A percentile compares a stretch with the other conserved stretches of the same genome.
Evolutionary conservation across 2,888 invertebrate genomes (phyloP).

Genomic region (Malacosoma neustria): DNA sequence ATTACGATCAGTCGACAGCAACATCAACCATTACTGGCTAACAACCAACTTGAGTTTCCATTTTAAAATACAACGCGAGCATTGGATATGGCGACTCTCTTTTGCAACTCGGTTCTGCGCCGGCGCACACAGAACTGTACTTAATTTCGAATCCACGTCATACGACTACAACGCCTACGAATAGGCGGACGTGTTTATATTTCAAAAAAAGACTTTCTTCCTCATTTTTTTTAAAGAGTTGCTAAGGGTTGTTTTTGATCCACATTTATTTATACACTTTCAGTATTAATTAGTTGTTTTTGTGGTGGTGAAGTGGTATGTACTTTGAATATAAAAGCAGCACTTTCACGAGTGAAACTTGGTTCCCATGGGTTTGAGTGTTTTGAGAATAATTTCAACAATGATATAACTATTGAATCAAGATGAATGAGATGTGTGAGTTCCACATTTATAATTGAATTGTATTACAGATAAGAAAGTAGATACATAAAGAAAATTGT

Average conservation of each 20-base stretch:
- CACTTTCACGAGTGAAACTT: constrained; percentile 40
- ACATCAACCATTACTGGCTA: constrained; percentile 27
- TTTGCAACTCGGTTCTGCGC: constrained; percentile 22
- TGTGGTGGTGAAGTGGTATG: not conserved
- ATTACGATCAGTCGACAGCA: not conserved
- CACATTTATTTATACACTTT: constrained; percentile 13
- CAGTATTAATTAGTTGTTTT: constrained; percentile 9
- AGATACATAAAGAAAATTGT: no score
- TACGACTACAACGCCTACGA: constrained; percentile 62
- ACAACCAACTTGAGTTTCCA: constrained; percentile 8
- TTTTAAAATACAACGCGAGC: constrained; percentile 24
- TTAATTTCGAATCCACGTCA: constrained; percentile 62
- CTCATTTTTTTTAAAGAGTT: constrained; percentile 9
- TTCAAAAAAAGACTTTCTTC: constrained; percentile 15
- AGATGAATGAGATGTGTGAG: constrained; percentile 65
- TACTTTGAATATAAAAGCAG: constrained; percentile 13
- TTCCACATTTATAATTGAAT: constrained; percentile 10
- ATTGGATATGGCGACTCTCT: constrained; percentile 32
- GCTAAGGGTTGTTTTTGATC: constrained; percentile 22
- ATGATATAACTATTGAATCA: constrained; percentile 12
- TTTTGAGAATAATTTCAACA: not conserved
- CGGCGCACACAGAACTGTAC: constrained; percentile 35
- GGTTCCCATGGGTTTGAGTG: constrained; percentile 30
- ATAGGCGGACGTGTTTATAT: constrained; percentile 50
- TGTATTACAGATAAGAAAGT: no score